phyloP scores from a whole-genome alignment of 2,888 invertebrate genomes.

The Callyntrura guangdongensis region DNA sequence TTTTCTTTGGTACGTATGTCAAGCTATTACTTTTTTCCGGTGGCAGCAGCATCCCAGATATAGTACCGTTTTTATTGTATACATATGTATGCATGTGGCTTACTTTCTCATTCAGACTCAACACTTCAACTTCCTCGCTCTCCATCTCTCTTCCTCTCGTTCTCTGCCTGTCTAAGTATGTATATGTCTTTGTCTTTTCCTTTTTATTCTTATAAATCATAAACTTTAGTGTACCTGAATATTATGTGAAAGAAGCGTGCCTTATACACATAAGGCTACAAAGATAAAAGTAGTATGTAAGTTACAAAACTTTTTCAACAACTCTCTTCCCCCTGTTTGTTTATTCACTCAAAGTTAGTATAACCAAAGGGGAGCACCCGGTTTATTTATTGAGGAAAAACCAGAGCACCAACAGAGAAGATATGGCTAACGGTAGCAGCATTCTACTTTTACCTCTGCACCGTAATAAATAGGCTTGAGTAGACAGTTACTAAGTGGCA shows the following conservation, averaged over 20 bases:
- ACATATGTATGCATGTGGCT: neutral
- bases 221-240: neutral
- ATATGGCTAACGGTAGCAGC: neutral
- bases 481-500: too few relatives aligned
- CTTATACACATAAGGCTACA: neutral
- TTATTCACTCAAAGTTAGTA: constrained; percentile 39
- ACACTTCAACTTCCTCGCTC: constrained; percentile 39
- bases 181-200: neutral
- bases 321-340: constrained; percentile 38
- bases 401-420: neutral
- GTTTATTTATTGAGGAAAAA: constrained; percentile 38
- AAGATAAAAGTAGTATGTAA: constrained; percentile 16
- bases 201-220: too few relatives aligned
- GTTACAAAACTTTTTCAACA: constrained; percentile 52
- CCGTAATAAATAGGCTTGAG: too few relatives aligned
- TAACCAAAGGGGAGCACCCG: constrained; percentile 24
- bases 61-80: neutral
- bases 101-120: constrained; percentile 16
- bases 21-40: neutral
- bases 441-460: neutral
- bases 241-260: constrained; percentile 13
- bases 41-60: neutral
- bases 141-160: constrained; percentile 3
- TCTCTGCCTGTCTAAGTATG: neutral
- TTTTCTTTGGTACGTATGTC: neutral